Percentiles rank a stretch among this genome's conserved stretches.
These are phyloP conservation scores for Agrypnus murinus DNA, from an alignment of 2,888 invertebrate genomes.

Conservation along the genomic window DNA sequence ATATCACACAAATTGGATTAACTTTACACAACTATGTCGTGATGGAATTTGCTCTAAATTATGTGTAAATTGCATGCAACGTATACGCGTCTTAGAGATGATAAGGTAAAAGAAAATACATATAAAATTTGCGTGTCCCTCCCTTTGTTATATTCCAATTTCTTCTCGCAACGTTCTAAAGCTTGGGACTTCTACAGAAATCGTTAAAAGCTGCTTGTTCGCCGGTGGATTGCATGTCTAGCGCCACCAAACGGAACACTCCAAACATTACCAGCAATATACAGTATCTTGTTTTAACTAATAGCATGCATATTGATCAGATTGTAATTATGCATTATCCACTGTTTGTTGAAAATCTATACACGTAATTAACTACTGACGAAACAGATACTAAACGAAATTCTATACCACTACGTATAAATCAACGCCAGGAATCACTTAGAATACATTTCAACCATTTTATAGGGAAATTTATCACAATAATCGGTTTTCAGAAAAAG, in stretches of 20 bases:
- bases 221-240: conserved; percentile 29
- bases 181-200: conserved; percentile 27
- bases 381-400: too few species aligned
- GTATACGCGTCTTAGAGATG: conserved; percentile 23
- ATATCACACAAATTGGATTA: conserved; percentile 43
- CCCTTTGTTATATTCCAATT: conserved; percentile 24
- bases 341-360: conserved; percentile 8
- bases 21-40: conserved; percentile 24
- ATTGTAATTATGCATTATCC: conserved; percentile 6
- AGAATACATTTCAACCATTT: conserved; percentile 16
- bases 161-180: conserved; percentile 19
- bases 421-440: neutral
- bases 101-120: conserved; percentile 20
- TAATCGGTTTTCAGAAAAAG: neutral
- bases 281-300: conserved; percentile 21
- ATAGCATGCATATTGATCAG: conserved; percentile 23
- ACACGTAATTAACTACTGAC: conserved; percentile 7
- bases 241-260: conserved; percentile 27
- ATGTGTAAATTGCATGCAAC: conserved; percentile 31
- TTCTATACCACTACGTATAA: too few species aligned
- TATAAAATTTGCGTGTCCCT: conserved; percentile 30
- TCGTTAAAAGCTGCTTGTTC: conserved; percentile 31
- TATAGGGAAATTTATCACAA: conserved; percentile 11
- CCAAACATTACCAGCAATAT: neutral
- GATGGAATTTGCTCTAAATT: conserved; percentile 24